Base-by-base conservation (phyloP, 2,113 vertebrate genomes). In the Pituophis catenifer region DNA sequence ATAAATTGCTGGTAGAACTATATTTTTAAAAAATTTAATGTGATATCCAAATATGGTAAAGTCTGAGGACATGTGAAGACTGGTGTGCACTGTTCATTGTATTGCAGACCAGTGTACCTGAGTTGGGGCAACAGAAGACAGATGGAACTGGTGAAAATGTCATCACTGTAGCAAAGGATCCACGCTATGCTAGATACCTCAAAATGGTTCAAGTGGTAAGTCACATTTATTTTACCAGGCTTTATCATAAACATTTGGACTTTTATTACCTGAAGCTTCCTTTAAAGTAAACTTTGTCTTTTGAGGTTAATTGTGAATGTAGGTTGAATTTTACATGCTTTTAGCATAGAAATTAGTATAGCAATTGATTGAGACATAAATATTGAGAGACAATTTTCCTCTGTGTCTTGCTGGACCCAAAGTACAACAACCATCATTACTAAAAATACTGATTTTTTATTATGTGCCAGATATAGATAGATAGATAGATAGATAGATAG, bases 131-230 rank as follows among this genome's bases (percentile, higher is more conserved):
- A 89, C 98, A 97, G 95, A 98, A 97, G 93, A 95, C 92, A 0
- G 97, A 98, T 94, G 96, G 89, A 1, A 94, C 96, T 50, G 96
- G 97, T 93, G 98, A 98, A 94, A 98, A 98, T 55, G 88, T 98
- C 85, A 96, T 97, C 96, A 99, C 99, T 38, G 99, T 99, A 95
- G 98, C 99, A 92, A 99, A 99, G 96, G 99, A 99, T 95, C 98
- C 98, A 44, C 98, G 98, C 96, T 99, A 99, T 13, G 98, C 99
- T 94, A 98, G 99, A 97, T 99, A 99, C 91, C 97, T 99, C 89
- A 99, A 99, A 97, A 99, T 99, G 99, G 98, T 99, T 50, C 99
- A 99, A 98, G 99, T 99, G 98, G 99, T 99, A 97, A 97, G 99
- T 96, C 70, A 59, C 8, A 90, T 93, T 94, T 94, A 91, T 94